Base-by-base conservation (phyloP, 1,140 invertebrate species). In the Andricus grossulariae region DNA sequence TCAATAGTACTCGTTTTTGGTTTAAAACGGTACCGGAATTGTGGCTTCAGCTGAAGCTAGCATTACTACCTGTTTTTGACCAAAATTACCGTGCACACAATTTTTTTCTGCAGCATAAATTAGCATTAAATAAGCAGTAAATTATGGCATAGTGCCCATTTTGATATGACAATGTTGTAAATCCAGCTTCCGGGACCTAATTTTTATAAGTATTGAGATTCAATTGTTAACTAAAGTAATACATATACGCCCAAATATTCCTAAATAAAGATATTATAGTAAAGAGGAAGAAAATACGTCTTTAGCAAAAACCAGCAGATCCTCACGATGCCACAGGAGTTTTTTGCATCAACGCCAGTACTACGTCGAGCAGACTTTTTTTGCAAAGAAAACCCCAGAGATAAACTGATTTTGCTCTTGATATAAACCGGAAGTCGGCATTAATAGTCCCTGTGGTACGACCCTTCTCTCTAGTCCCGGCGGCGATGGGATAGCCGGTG, bases 361-460 rank as follows among this genome's bases (percentile, higher is more conserved):
- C 60, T 39, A 66, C 45, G 60, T 66, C 60, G 60, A 25, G 32
- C 16, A 13, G 12, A 16, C 39, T 7, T 45, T 66, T 66, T 39
- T 60, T 66, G 15, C 15, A 66, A 16, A 66, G 60, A 39, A 66
- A 66, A 66, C 32, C 13, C 60, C 32, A 21, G 60, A 66, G 60
- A 66, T 66, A 66, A 66, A 66, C 60, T 15, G 60, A 66, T 66
- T 66, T 66, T 39, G 32, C 25, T 66, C 60, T 66, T 66, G 60
- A 66, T 66, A 66, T 66, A 66, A 66, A 66, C 60, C 45, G 60
- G 60, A 66, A 66, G 60, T 45, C 60, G 25, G 60, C 60, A 66
- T 66, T 66, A 66, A 66, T 66, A 66, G 60, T 66, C 60, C 60
- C 60, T 39, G 60, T 66, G 60, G 60, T 39, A 66, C 60, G 60